Evolutionary conservation across 2,888 invertebrate species (phyloP).

Genomic region (Lamproptera curius): DNA sequence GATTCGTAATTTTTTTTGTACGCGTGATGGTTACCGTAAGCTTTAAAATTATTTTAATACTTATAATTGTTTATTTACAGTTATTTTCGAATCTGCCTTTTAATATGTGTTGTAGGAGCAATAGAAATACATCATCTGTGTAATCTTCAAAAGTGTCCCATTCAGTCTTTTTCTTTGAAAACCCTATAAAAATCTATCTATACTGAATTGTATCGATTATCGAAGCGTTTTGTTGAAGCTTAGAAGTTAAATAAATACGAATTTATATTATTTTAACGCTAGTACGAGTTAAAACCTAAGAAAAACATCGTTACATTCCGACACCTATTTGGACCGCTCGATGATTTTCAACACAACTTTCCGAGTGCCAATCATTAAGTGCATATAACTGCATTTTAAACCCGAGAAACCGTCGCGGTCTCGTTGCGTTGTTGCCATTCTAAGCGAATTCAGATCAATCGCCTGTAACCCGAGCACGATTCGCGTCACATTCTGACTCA

Average conservation of each 20-base stretch:
- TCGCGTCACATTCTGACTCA: conserved; percentile 54
- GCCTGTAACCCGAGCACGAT: conserved; percentile 33
- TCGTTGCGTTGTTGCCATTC: conserved; percentile 20
- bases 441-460: conserved; percentile 29
- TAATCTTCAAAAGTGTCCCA: too few relatives aligned
- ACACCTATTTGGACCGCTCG: neutral
- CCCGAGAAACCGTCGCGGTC: conserved; percentile 2
- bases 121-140: too few relatives aligned
- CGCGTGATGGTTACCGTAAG: too few relatives aligned
- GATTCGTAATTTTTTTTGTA: too few relatives aligned
- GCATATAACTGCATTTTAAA: conserved; percentile 5
- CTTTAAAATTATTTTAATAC: too few relatives aligned
- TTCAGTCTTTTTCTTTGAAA: too few relatives aligned
- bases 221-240: neutral
- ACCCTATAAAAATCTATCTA: too few relatives aligned
- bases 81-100: too few relatives aligned
- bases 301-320: neutral
- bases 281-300: neutral
- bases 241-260: neutral
- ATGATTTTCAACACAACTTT: neutral
- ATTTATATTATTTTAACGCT: neutral
- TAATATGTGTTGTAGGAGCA: too few relatives aligned
- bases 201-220: too few relatives aligned
- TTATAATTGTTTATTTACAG: too few relatives aligned
- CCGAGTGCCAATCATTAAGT: conserved; percentile 7